phyloP scores from a whole-genome alignment of 2,888 invertebrate genomes.

The Antitype chi region DNA sequence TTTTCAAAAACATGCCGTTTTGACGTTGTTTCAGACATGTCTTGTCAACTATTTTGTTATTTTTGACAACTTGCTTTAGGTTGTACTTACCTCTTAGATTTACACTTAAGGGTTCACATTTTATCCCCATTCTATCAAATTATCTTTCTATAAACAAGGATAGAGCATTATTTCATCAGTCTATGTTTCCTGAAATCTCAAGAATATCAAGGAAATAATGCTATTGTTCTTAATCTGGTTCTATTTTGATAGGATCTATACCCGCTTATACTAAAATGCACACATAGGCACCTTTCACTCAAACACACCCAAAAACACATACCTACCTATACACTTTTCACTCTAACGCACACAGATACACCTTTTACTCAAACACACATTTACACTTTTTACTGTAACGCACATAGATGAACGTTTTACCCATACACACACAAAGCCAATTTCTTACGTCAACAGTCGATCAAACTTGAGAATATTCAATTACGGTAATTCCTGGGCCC shows the following conservation, averaged over 20 bases:
- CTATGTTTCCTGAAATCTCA: neutral
- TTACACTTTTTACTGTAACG: neutral
- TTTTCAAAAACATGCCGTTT: neutral
- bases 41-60: neutral
- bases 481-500: slow-evolving; percentile 49
- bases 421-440: neutral
- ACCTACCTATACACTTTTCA: neutral
- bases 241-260: neutral
- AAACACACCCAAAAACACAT: neutral
- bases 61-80: neutral
- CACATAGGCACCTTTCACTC: neutral
- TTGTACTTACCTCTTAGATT: neutral
- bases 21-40: neutral
- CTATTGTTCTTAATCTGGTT: neutral
- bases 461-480: slow-evolving; percentile 56
- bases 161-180: neutral
- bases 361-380: neutral
- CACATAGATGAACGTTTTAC: slow-evolving; percentile 5
- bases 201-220: neutral
- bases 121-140: neutral
- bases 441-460: slow-evolving; percentile 28
- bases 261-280: neutral
- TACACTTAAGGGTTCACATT: neutral
- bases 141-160: neutral
- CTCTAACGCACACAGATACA: neutral